Evolutionary conservation across 2,797 vertebrate species (phyloP).

Genomic region (Agapornis canus): DNA sequence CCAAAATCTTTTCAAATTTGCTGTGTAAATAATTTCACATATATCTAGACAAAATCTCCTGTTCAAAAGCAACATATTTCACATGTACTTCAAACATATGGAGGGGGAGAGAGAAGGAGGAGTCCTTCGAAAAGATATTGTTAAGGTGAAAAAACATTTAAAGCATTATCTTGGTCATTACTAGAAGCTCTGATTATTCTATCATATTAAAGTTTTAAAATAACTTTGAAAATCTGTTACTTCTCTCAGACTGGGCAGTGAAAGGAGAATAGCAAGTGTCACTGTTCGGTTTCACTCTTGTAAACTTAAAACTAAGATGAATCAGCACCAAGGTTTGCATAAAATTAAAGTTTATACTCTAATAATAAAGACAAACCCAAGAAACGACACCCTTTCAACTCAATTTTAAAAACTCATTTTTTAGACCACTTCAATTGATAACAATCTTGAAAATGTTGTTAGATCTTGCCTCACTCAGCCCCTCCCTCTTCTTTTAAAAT

Average conservation of each 20-base stretch:
- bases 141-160: background rate
- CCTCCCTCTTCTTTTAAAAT: background rate
- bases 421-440: background rate
- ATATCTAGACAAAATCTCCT: background rate
- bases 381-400: background rate
- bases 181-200: background rate
- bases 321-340: background rate
- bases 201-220: background rate
- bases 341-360: background rate
- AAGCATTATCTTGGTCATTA: background rate
- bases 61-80: background rate
- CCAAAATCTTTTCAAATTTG: conserved; percentile 30
- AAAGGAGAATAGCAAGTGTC: background rate
- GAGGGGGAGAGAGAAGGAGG: background rate
- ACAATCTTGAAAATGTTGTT: background rate
- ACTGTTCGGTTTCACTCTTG: background rate
- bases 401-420: background rate
- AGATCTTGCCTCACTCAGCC: background rate
- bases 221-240: background rate
- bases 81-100: background rate
- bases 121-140: background rate
- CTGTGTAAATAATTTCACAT: conserved; percentile 49
- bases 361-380: background rate
- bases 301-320: background rate
- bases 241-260: background rate